Percentiles rank a stretch among this genome's conserved stretches.
phyloP scores from a whole-genome alignment of 2,113 vertebrate species.

The Eulemur macaco region DNA sequence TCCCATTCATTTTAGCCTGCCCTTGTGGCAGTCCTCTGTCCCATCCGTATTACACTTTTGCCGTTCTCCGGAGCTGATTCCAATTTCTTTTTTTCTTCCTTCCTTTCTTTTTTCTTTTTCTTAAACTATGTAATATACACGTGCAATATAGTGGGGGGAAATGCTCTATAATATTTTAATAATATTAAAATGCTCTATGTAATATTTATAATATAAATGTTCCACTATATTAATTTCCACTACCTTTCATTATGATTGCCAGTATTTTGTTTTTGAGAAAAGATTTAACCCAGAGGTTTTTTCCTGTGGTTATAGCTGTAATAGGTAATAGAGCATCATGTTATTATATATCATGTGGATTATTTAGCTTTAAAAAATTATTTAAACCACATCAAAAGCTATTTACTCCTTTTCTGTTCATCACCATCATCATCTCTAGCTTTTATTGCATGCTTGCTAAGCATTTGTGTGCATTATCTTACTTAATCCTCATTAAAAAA shows the following conservation, averaged over 20 bases:
- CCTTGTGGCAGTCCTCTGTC: not conserved
- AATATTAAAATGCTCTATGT: no score
- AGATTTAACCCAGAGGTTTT: not conserved
- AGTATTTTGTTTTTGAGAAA: not conserved
- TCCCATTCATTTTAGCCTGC: not conserved
- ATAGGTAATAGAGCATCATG: not conserved
- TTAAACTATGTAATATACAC: not conserved
- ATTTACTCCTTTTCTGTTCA: not conserved
- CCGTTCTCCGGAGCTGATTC: not conserved
- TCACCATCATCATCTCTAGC: not conserved
- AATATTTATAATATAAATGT: no score
- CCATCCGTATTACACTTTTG: not conserved
- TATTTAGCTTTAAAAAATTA: not conserved
- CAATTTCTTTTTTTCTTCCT: not conserved
- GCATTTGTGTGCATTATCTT: not conserved
- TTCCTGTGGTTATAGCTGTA: not conserved
- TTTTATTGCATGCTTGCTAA: not conserved
- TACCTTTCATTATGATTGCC: not conserved
- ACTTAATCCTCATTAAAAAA: conserved; percentile 2
- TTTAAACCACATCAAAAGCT: not conserved
- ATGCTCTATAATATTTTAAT: not conserved
- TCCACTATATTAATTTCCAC: not conserved
- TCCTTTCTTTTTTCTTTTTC: not conserved
- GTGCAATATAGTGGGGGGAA: not conserved
- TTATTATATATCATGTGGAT: not conserved